Evolutionary conservation across 2,888 invertebrate genomes (phyloP).

Genomic region (Bugulina stolonifera): DNA sequence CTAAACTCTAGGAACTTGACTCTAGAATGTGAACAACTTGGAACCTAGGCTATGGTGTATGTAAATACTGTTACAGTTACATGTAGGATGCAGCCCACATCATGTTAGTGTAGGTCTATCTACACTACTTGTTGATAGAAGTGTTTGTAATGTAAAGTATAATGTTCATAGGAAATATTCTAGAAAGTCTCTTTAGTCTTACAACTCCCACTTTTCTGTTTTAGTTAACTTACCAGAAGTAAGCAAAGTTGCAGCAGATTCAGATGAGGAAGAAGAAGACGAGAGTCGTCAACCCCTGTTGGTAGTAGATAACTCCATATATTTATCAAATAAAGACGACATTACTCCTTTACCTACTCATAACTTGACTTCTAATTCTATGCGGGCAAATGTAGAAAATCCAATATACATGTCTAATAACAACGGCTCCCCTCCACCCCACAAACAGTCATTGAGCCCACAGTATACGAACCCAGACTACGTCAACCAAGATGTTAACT

Average conservation of each 20-base stretch:
- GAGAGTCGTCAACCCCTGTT: neutral
- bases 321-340: slow-evolving; percentile 12
- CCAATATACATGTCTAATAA: slow-evolving; percentile 23
- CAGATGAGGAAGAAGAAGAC: neutral
- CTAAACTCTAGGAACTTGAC: too few species aligned
- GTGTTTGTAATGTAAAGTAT: too few species aligned
- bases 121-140: too few species aligned
- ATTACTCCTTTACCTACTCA: neutral
- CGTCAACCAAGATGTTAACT: slow-evolving; percentile 8
- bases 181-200: too few species aligned
- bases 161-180: too few species aligned
- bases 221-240: neutral
- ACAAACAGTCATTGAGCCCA: neutral
- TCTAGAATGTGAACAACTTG: too few species aligned
- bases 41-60: too few species aligned
- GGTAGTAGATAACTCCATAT: slow-evolving; percentile 22
- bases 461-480: neutral
- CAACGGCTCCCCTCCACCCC: neutral
- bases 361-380: neutral
- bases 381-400: neutral
- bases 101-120: too few species aligned
- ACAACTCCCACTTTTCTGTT: neutral
- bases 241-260: neutral
- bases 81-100: too few species aligned
- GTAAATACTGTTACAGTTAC: too few species aligned